These are phyloP conservation scores for Coregonus ussuriensis DNA, from an alignment of 2,797 vertebrate genomes.

Conservation along the genomic window DNA sequence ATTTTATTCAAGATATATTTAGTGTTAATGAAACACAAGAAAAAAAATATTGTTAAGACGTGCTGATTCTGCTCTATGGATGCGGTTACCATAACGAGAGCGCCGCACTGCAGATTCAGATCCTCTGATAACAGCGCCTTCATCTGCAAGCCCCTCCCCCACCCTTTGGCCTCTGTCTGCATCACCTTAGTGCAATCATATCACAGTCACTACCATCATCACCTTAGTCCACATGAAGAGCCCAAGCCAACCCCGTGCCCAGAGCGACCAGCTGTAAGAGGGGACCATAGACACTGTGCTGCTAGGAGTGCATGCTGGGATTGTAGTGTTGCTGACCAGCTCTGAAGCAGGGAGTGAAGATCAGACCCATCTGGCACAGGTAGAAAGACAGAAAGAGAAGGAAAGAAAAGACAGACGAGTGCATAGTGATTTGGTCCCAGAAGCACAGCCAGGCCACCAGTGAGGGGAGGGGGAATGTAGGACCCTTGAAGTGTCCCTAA, in stretches of 20 bases:
- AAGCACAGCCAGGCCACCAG: slow-evolving; percentile 36
- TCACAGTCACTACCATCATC: background rate
- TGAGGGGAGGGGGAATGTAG: slow-evolving; percentile 31
- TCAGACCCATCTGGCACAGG: slow-evolving; percentile 26
- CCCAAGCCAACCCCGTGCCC: slow-evolving; percentile 7
- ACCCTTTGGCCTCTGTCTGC: slow-evolving; percentile 6
- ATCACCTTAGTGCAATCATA: slow-evolving; percentile 10
- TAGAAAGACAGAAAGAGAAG: slow-evolving; percentile 43
- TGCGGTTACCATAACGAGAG: slow-evolving; percentile 31
- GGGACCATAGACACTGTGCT: slow-evolving; percentile 13
- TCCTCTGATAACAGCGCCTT: slow-evolving; percentile 12
- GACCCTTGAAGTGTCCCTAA: slow-evolving; percentile 10
- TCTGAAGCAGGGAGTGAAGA: slow-evolving; percentile 27
- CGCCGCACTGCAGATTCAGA: slow-evolving; percentile 13
- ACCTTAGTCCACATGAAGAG: background rate
- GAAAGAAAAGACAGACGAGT: slow-evolving; percentile 47
- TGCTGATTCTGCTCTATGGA: slow-evolving; percentile 49
- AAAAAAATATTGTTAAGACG: slow-evolving; percentile 50
- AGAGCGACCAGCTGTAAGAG: slow-evolving; percentile 12
- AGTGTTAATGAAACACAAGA: slow-evolving; percentile 57
- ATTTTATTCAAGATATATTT: slow-evolving; percentile 61
- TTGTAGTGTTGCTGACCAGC: slow-evolving; percentile 9
- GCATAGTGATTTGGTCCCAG: slow-evolving; percentile 70
- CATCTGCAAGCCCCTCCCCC: slow-evolving; percentile 13
- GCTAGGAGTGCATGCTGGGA: slow-evolving; percentile 65